A percentile compares a stretch with the other conserved stretches of the same genome.
Evolutionary conservation across 2,113 vertebrate species (phyloP).

Genomic region (Hypanus sabinus): DNA sequence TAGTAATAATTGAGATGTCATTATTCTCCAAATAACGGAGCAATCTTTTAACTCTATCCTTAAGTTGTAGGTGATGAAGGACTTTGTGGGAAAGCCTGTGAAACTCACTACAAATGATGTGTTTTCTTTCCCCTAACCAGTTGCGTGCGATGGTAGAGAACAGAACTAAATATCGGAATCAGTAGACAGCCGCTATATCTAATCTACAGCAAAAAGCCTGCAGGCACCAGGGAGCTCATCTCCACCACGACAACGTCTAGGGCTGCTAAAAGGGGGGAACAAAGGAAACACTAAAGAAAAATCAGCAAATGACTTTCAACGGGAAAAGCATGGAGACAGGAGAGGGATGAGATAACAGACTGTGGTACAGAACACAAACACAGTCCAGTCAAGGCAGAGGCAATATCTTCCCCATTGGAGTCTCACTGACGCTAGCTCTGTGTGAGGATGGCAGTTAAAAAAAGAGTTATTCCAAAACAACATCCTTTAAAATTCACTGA

Average conservation of each 20-base stretch:
- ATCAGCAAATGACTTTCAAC: slow-evolving; percentile 88
- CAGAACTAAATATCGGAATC: slow-evolving; percentile 44
- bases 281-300: slow-evolving; percentile 58
- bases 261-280: slow-evolving; percentile 44
- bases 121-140: slow-evolving; percentile 39
- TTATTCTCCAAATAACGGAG: not conserved
- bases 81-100: slow-evolving; percentile 39
- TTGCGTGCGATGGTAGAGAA: slow-evolving; percentile 43
- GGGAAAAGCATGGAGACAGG: slow-evolving; percentile 93
- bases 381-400: slow-evolving; percentile 50
- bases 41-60: not conserved
- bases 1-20: not conserved
- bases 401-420: slow-evolving; percentile 14
- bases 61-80: not conserved
- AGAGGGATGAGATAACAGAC: slow-evolving; percentile 78
- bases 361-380: slow-evolving; percentile 73
- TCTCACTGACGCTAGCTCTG: slow-evolving; percentile 22
- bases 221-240: slow-evolving; percentile 40
- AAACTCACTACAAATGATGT: slow-evolving; percentile 40
- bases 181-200: slow-evolving; percentile 52
- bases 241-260: slow-evolving; percentile 47
- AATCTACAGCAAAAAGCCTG: slow-evolving; percentile 52
- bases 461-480: slow-evolving; percentile 19
- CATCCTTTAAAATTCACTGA: slow-evolving; percentile 12
- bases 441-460: not conserved